Evolutionary conservation across 2,113 vertebrate genomes (phyloP).

Genomic region (Gulo gulo): DNA sequence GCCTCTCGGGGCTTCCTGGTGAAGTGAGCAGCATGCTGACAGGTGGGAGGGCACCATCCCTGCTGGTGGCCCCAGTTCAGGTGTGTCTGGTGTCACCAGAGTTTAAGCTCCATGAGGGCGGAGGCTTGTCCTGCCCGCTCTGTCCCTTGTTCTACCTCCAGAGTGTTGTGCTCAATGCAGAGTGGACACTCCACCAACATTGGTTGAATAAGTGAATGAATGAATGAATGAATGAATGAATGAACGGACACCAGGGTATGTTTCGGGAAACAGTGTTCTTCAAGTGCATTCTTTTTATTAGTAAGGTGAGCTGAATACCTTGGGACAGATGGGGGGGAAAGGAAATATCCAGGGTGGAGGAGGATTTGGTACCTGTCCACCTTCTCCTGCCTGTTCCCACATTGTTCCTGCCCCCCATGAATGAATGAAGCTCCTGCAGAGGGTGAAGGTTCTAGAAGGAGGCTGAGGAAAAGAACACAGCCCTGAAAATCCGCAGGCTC

Average conservation of each 20-base stretch:
- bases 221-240: background rate
- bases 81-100: background rate
- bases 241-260: background rate
- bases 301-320: accelerated
- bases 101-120: accelerated
- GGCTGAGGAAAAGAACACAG: background rate
- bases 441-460: background rate
- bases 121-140: accelerated
- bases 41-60: background rate
- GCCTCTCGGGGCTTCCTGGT: accelerated
- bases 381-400: background rate
- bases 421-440: background rate
- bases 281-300: background rate
- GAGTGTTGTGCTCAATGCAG: background rate
- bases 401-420: accelerated
- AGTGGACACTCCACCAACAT: accelerated
- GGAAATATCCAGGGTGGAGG: accelerated
- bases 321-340: background rate
- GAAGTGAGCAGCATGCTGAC: background rate
- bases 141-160: background rate
- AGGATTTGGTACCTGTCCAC: accelerated
- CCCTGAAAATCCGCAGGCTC: too few species aligned
- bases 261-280: background rate
- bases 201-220: background rate
- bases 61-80: too few species aligned